These are phyloP conservation scores for Uropsilus gracilis DNA, from an alignment of 2,113 vertebrate species.

Conservation along the genomic window DNA sequence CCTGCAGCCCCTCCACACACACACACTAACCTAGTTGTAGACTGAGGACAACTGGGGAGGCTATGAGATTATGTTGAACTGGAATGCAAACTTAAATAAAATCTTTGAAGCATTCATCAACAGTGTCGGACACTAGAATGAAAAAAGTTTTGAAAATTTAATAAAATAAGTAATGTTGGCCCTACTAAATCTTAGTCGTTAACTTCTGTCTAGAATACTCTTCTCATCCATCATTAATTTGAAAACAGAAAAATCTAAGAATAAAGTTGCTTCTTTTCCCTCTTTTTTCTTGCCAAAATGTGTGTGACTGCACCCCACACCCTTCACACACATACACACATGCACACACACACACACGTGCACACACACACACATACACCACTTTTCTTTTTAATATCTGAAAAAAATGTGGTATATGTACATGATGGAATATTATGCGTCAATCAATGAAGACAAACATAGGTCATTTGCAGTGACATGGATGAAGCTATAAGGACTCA, in stretches of 20 bases:
- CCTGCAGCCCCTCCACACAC: not conserved
- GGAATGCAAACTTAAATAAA: not conserved
- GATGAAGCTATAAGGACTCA: too few species aligned
- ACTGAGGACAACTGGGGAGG: not conserved
- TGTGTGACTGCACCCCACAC: too few species aligned
- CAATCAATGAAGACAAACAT: too few species aligned
- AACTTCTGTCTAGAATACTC: not conserved
- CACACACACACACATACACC: not conserved
- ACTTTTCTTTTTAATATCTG: not conserved
- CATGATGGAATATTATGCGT: too few species aligned
- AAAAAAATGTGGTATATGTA: too few species aligned
- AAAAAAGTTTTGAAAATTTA: not conserved
- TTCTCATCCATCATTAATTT: not conserved
- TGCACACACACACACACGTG: not conserved
- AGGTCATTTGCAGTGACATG: too few species aligned
- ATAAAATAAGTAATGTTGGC: slow-evolving; percentile 13
- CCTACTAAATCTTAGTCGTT: not conserved
- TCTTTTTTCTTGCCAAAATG: not conserved
- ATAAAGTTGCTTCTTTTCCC: not conserved
- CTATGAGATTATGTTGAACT: not conserved
- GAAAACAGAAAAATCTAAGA: not conserved
- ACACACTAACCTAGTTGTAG: not conserved
- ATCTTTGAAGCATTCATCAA: not conserved
- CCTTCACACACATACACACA: not conserved
- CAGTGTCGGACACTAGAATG: not conserved